Conservation (phyloP, 2,113 vertebrate species). For the Cisticola juncidis region DNA sequence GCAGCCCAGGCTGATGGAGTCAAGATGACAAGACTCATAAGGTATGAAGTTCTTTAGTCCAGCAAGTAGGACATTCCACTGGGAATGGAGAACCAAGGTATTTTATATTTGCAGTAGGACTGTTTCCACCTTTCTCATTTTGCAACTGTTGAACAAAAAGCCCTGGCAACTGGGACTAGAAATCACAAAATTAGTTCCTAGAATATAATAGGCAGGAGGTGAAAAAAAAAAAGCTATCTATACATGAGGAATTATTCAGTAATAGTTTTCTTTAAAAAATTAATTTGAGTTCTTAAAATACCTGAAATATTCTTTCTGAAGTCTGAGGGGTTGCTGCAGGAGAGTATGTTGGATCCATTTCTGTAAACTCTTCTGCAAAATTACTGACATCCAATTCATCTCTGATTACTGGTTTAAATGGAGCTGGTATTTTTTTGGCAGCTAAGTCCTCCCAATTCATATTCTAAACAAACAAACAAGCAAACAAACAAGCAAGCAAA, state of each 20-base stretch:
- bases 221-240: neutral
- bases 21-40: neutral
- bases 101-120: neutral
- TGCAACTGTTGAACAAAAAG: neutral
- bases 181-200: neutral
- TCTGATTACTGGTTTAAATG: conserved; percentile 94
- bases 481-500: too few relatives aligned
- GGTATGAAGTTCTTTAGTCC: neutral
- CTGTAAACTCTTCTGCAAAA: conserved; percentile 97
- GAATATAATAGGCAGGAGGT: neutral
- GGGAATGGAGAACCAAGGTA: neutral
- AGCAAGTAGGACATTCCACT: neutral
- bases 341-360: conserved; percentile 98
- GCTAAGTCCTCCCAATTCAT: conserved; percentile 95
- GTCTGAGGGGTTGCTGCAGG: conserved; percentile 93
- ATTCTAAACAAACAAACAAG: conserved; percentile 85
- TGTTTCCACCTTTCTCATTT: neutral
- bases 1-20: neutral
- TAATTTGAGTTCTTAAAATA: conserved; percentile 44
- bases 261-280: neutral
- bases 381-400: conserved; percentile 96
- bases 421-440: conserved; percentile 89
- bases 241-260: neutral
- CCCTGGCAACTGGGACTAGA: neutral
- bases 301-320: conserved; percentile 96